These are phyloP conservation scores for Alligator sinensis DNA, from an alignment of 2,113 vertebrate genomes.

Conservation along the genomic window DNA sequence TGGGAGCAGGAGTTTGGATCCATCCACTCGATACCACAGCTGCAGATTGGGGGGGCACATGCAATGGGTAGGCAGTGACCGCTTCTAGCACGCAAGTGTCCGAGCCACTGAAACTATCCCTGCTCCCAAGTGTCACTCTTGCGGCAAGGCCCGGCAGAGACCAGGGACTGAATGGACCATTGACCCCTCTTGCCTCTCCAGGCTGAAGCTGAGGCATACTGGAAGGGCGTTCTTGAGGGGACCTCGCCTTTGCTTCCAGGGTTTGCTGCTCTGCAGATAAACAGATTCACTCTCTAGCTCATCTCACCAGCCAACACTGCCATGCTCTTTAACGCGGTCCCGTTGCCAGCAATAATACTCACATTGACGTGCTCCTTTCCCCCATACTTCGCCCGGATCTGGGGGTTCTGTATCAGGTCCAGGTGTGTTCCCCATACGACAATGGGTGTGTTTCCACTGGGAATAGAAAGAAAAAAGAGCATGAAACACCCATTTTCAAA, in stretches of 20 bases:
- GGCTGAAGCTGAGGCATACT: background rate
- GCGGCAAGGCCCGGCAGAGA: background rate
- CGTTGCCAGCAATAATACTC: slow-evolving; percentile 68
- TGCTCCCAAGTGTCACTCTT: background rate
- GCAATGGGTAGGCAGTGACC: background rate
- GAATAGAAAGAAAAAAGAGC: background rate
- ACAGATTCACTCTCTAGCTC: background rate
- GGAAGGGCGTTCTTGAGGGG: background rate
- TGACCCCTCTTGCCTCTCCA: accelerated
- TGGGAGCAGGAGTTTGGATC: background rate
- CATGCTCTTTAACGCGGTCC: accelerated
- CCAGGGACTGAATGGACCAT: background rate
- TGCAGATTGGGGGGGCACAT: background rate
- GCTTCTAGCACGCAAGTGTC: background rate
- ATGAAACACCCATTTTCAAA: background rate
- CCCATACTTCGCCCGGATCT: slow-evolving; percentile 95
- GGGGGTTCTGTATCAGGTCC: slow-evolving; percentile 96
- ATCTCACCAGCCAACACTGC: accelerated
- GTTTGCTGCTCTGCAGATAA: background rate
- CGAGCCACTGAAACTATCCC: background rate
- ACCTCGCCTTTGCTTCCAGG: background rate
- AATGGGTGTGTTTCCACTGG: slow-evolving; percentile 93
- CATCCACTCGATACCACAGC: background rate
- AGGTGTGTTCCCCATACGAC: slow-evolving; percentile 95
- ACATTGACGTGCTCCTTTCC: slow-evolving; percentile 93